These are phyloP conservation scores for Onychostoma macrolepis DNA, from an alignment of 2,113 vertebrate species.

Conservation along the genomic window DNA sequence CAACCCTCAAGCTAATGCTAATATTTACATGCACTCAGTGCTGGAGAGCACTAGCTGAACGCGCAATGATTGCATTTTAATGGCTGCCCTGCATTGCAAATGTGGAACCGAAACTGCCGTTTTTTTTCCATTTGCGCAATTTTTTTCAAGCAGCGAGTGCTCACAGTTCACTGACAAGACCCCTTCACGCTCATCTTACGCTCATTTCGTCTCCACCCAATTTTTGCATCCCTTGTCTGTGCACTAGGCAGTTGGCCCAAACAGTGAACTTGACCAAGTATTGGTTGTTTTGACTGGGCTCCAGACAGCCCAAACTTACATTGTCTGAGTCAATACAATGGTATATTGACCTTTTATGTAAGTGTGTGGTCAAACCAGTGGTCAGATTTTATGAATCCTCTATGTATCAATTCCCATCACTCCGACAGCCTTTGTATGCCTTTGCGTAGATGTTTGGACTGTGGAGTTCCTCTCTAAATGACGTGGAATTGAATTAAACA, in stretches of 20 bases:
- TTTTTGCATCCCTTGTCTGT: not conserved
- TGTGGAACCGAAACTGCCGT: slow-evolving; percentile 27
- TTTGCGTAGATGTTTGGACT: slow-evolving; percentile 62
- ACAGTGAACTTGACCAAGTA: not conserved
- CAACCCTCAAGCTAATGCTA: slow-evolving; percentile 35
- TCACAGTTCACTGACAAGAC: not conserved
- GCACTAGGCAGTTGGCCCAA: not conserved
- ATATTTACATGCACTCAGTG: slow-evolving; percentile 60
- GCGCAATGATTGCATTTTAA: slow-evolving; percentile 46
- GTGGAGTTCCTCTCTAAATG: slow-evolving; percentile 33
- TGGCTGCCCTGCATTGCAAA: slow-evolving; percentile 30
- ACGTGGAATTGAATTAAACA: slow-evolving; percentile 63
- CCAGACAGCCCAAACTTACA: slow-evolving; percentile 58
- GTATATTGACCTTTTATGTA: slow-evolving; percentile 57
- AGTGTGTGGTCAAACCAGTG: slow-evolving; percentile 57
- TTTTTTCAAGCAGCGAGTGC: slow-evolving; percentile 33
- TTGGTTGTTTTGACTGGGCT: slow-evolving; percentile 65
- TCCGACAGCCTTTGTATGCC: not conserved
- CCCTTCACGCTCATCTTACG: not conserved
- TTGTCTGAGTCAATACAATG: slow-evolving; percentile 63
- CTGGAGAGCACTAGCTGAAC: slow-evolving; percentile 23
- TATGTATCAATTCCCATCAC: slow-evolving; percentile 38
- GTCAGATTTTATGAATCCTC: slow-evolving; percentile 62
- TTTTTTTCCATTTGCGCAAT: slow-evolving; percentile 33
- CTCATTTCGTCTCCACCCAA: not conserved